A percentile compares a stretch with the other conserved stretches of the same genome.
Evolutionary conservation across 2,888 invertebrate genomes (phyloP).

Genomic region (Troides oblongomaculatus): DNA sequence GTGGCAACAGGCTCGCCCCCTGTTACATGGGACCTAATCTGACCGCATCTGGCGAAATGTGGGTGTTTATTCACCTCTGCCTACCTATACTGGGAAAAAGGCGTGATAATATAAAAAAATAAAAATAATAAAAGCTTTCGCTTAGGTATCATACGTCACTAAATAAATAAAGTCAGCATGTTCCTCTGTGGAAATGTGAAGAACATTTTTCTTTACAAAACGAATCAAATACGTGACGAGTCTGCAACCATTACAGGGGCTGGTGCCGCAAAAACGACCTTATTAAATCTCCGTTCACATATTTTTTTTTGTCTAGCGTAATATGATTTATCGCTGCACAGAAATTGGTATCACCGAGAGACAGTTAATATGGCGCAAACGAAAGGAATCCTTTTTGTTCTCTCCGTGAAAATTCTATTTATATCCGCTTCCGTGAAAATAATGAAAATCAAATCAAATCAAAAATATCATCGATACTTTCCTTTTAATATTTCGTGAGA

Average conservation of each 20-base stretch:
- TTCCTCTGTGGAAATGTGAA: background rate
- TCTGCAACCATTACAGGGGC: conserved; percentile 12
- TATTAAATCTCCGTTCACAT: conserved; percentile 21
- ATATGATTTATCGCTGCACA: conserved; percentile 22
- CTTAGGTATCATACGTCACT: background rate
- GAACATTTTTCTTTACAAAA: conserved; percentile 5
- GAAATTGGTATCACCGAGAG: conserved; percentile 15
- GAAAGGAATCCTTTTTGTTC: background rate
- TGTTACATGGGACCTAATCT: no score
- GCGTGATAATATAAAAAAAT: no score
- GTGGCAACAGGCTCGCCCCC: no score
- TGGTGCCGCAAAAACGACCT: conserved; percentile 14
- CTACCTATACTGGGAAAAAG: no score
- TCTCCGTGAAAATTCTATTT: no score
- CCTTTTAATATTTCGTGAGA: no score
- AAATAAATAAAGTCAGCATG: background rate
- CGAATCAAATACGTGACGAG: conserved; percentile 22
- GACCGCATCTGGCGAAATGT: no score
- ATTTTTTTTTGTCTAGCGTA: conserved; percentile 8
- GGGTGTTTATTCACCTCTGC: no score
- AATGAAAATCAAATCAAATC: no score
- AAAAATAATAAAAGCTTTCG: background rate
- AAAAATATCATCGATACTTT: no score
- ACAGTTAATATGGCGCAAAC: conserved; percentile 2
- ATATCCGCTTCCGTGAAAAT: no score